These are phyloP conservation scores for Berghia stephanieae DNA, from an alignment of 1,140 invertebrate species.

Conservation along the genomic window DNA sequence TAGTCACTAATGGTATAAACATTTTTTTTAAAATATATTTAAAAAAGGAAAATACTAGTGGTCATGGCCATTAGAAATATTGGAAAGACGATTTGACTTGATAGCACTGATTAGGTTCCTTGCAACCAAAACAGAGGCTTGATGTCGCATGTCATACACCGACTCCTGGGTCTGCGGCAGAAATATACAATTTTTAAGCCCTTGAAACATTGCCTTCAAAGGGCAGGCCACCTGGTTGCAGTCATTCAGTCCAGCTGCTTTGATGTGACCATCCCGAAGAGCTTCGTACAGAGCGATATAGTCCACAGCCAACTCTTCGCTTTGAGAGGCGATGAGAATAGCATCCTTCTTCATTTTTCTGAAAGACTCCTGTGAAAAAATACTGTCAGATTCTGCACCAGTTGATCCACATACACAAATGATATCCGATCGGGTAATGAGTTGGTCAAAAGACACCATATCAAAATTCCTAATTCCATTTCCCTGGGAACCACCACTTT, in stretches of 20 bases:
- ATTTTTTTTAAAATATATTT: too few relatives aligned
- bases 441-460: conserved; percentile 59
- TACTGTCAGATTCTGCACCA: conserved; percentile 37
- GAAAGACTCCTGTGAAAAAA: conserved; percentile 57
- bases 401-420: conserved; percentile 54
- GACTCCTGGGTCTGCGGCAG: conserved; percentile 43
- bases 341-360: conserved; percentile 66
- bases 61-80: too few relatives aligned
- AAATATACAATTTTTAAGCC: conserved; percentile 48
- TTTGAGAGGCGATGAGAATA: conserved; percentile 55
- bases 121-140: conserved; percentile 29
- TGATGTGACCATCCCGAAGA: conserved; percentile 42
- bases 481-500: too few relatives aligned
- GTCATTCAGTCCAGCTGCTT: conserved; percentile 51
- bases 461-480: conserved; percentile 3
- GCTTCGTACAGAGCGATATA: conserved; percentile 63
- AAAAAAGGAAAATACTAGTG: too few relatives aligned
- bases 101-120: conserved; percentile 35
- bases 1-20: too few relatives aligned
- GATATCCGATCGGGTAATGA: conserved; percentile 59
- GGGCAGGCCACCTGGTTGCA: conserved; percentile 49
- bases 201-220: conserved; percentile 39
- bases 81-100: background rate
- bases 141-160: conserved; percentile 38
- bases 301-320: conserved; percentile 52